phyloP scores from a whole-genome alignment of 92 coral and sea anemone species.

The Paragorgia papillata region DNA sequence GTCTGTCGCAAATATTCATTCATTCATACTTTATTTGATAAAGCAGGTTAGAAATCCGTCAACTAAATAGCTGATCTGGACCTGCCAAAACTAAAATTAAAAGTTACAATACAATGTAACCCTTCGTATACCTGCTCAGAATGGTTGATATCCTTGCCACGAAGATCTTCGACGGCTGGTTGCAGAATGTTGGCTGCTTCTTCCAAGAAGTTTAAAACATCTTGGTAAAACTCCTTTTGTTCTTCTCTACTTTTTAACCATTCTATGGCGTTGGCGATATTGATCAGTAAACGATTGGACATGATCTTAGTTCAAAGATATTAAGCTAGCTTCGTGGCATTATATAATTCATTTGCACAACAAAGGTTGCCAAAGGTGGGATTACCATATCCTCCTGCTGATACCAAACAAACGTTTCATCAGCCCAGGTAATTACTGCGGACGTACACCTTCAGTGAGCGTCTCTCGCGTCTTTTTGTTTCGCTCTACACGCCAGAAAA shows the following conservation, averaged over 20 bases:
- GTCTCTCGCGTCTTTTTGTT: too few relatives aligned
- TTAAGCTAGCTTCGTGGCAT: not conserved
- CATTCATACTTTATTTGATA: too few relatives aligned
- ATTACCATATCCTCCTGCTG: conserved; percentile 22
- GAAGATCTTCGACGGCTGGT: conserved; percentile 29
- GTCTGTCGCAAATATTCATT: too few relatives aligned
- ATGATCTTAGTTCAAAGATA: not conserved
- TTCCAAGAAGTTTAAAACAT: conserved; percentile 11
- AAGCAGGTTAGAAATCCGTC: too few relatives aligned
- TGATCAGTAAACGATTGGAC: conserved; percentile 36
- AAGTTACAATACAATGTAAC: too few relatives aligned
- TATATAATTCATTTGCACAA: not conserved
- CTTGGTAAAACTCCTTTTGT: conserved; percentile 8
- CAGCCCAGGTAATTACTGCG: too few relatives aligned
- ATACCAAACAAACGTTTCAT: not conserved
- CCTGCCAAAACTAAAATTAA: too few relatives aligned
- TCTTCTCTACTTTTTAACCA: conserved; percentile 4
- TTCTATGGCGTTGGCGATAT: conserved; percentile 12
- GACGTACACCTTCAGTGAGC: too few relatives aligned
- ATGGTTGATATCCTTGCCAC: conserved; percentile 20
- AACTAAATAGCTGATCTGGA: too few relatives aligned
- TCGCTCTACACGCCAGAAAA: too few relatives aligned
- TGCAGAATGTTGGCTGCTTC: conserved; percentile 5
- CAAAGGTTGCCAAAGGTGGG: conserved; percentile 22
- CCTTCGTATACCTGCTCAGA: conserved; percentile 30